Evolutionary conservation across 2,797 vertebrate genomes (phyloP), one percentile per base, ranked within the genome.

Genomic region (Xerus rutilus): DNA sequence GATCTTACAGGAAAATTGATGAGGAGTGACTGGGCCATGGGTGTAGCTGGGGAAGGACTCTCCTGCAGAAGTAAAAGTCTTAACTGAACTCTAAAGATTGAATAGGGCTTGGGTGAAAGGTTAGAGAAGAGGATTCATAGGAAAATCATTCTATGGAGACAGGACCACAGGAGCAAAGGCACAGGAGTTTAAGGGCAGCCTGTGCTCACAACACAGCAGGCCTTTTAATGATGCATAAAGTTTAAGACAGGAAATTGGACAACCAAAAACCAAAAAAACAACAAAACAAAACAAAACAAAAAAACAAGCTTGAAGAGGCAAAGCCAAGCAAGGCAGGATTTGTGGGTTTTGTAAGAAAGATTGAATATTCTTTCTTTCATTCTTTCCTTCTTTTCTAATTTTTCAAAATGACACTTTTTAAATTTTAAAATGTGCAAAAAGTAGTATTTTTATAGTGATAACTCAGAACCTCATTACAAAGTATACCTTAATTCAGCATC

Each of bases 391-490:
- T 52, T 52, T 52, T 52, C 15, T 13, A 52, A 52, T 52, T n/a
- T 62, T 92, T 65, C 10, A 94, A 69, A 81, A 35, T 90, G 9
- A 28, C 1, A 77, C 0, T 90, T 76, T 79, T 57, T 17, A 81
- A 87, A 76, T 86, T 74, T 86, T 74, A 83, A 76, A 21, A 89
- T 94, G 6, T 73, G 3, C 17, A 73, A 72, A 21, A 73, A 57
- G 20, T 17, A 64, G 20, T 79, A 17, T 67, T 97, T 95, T 92
- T 74, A 25, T 65, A 78, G 54, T 92, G 79, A 82, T 76, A 96
- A 77, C 12, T 57, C 74, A 92, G 45, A 84, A 86, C 13, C 32
- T 85, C 12, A 79, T 89, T 78, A 57, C 13, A 81, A 85, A 83
- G 6, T 43, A 39, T 65, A 62, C 30, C 28, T 86, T 91, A 94